Conservation (phyloP, 2,113 vertebrate genomes). For the Opisthocomus hoazin region DNA sequence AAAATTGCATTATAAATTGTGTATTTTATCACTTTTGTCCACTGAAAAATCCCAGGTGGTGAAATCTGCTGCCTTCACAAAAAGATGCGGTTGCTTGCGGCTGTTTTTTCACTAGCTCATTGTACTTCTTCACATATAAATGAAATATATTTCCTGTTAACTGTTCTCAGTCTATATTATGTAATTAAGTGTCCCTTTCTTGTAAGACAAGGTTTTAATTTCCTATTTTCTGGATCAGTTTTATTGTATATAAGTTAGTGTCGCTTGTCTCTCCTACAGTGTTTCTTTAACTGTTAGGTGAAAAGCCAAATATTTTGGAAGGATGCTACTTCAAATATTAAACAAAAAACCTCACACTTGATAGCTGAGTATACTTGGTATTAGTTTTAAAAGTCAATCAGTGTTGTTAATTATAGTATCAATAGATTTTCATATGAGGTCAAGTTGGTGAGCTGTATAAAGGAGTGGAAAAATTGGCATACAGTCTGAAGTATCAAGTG, state of each 20-base stretch:
- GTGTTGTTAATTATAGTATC: not conserved
- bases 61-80: not conserved
- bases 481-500: not conserved
- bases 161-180: not conserved
- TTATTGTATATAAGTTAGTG: not conserved
- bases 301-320: not conserved
- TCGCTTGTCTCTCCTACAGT: not conserved
- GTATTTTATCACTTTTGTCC: not conserved
- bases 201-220: not conserved
- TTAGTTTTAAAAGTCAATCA: not conserved
- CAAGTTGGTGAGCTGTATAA: not conserved
- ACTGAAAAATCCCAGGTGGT: not conserved
- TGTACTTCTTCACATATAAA: not conserved
- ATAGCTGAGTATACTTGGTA: not conserved
- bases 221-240: not conserved
- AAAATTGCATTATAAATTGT: not conserved
- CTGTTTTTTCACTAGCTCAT: not conserved
- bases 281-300: not conserved
- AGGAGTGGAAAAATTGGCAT: not conserved
- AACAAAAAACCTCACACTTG: not conserved
- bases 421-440: not conserved
- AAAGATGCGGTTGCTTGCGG: not conserved
- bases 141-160: not conserved
- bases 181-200: not conserved
- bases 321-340: not conserved